Percentiles rank a stretch among this genome's conserved stretches.
These are phyloP conservation scores for Trichonephila clavata DNA, from an alignment of 1,140 invertebrate genomes.

Conservation along the genomic window DNA sequence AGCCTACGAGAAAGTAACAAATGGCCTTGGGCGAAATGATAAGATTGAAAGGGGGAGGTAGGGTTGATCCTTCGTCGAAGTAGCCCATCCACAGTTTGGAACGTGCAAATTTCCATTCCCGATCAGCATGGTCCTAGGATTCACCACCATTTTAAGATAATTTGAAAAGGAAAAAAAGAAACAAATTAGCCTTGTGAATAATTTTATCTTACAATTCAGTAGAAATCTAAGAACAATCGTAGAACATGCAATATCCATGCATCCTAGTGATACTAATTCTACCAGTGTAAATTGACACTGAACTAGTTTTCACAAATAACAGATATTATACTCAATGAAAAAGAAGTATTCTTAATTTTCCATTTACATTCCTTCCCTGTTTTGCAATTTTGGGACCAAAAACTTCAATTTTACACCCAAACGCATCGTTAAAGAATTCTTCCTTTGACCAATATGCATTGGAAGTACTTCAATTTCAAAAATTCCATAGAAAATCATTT, in stretches of 20 bases:
- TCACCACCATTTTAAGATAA: not conserved
- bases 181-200: not conserved
- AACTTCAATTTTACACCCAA: no score
- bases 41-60: constrained; percentile 93
- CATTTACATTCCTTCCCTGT: no score
- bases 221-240: not conserved
- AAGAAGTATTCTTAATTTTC: no score
- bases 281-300: no score
- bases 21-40: constrained; percentile 85
- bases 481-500: no score
- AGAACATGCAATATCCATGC: not conserved
- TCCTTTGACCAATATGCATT: no score
- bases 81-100: constrained; percentile 94
- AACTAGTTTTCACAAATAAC: no score
- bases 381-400: no score
- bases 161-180: not conserved
- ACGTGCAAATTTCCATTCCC: constrained; percentile 95
- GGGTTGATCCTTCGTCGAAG: constrained; percentile 91
- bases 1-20: constrained; percentile 81
- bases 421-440: no score
- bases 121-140: constrained; percentile 89
- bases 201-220: not conserved
- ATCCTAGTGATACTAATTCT: no score
- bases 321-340: no score
- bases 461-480: no score